Conservation (phyloP, 2,113 vertebrate species). For the Pachycephala philippinensis region DNA sequence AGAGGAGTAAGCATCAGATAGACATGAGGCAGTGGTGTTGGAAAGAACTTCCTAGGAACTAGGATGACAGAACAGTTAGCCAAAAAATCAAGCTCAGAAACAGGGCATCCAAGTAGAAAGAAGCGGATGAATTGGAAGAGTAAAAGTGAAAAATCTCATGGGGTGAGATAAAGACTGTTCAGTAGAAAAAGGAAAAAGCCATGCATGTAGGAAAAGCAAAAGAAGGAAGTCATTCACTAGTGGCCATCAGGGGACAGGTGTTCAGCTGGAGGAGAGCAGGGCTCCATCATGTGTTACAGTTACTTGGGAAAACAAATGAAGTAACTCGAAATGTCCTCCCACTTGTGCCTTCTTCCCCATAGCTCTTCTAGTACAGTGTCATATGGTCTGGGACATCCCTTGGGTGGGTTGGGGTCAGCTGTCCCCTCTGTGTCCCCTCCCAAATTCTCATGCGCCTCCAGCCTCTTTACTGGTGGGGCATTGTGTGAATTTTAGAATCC, state of each 20-base stretch:
- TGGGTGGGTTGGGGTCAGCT: background rate
- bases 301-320: background rate
- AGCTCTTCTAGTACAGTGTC: background rate
- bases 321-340: fast-evolving
- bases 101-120: background rate
- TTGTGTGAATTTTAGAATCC: fast-evolving
- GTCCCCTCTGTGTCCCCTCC: background rate
- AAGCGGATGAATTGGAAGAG: background rate
- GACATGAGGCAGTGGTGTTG: background rate
- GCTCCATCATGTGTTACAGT: fast-evolving
- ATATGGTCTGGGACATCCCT: too few relatives aligned
- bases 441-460: fast-evolving
- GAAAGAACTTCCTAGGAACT: background rate
- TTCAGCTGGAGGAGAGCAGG: background rate
- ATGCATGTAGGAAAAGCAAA: background rate
- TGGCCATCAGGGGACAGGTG: background rate
- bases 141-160: background rate
- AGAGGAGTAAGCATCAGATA: background rate
- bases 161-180: background rate
- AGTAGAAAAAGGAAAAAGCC: background rate
- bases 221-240: background rate
- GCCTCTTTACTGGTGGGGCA: background rate
- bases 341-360: background rate
- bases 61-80: background rate
- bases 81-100: background rate